Conservation (phyloP, 2,888 invertebrate species). For the Macrosoma leucophasiata region DNA sequence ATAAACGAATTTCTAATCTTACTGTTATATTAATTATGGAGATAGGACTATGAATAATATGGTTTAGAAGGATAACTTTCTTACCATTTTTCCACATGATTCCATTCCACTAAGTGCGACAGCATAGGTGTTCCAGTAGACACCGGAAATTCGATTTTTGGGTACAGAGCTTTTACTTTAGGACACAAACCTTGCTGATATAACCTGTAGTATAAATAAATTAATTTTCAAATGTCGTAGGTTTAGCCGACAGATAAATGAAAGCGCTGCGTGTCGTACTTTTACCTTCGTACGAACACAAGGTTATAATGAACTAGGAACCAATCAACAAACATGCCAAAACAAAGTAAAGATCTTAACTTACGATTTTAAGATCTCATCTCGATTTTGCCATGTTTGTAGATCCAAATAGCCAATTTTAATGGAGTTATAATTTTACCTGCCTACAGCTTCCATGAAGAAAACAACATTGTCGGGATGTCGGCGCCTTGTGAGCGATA, state of each 20-base stretch:
- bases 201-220: conserved; percentile 77
- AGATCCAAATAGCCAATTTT: too few relatives aligned
- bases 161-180: conserved; percentile 82
- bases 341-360: too few relatives aligned
- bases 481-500: conserved; percentile 83
- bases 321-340: too few relatives aligned
- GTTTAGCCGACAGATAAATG: too few relatives aligned
- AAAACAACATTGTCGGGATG: conserved; percentile 75
- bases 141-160: conserved; percentile 85
- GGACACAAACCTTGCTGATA: conserved; percentile 84
- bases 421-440: too few relatives aligned
- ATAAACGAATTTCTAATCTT: not conserved
- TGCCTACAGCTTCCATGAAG: conserved; percentile 78
- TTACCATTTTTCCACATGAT: conserved; percentile 82
- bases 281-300: too few relatives aligned
- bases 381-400: too few relatives aligned
- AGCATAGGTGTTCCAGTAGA: conserved; percentile 89
- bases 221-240: not conserved
- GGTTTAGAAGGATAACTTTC: not conserved
- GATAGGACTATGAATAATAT: not conserved
- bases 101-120: conserved; percentile 87
- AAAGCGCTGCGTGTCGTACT: too few relatives aligned
- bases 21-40: not conserved
- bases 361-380: too few relatives aligned
- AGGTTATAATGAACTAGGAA: too few relatives aligned